Evolutionary conservation across 2,113 vertebrate species (phyloP), one percentile per base, ranked within the genome.

Genomic region (Sminthopsis crassicaudata): DNA sequence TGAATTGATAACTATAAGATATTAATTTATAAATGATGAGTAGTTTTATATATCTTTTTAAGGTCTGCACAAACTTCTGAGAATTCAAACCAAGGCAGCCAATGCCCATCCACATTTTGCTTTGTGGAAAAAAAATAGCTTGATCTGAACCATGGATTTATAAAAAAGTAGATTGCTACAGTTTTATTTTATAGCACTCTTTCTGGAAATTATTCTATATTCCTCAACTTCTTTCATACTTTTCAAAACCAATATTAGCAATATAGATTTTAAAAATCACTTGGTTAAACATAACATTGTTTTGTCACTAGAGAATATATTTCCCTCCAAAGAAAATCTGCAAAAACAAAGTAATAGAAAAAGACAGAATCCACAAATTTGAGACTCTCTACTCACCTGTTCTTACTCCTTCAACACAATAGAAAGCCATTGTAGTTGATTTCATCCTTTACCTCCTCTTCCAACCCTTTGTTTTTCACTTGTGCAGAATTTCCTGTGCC

Each of bases 221-320:
- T 3, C 22, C 54, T n/a, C 24, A 92, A 42, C 3, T 91, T 91
- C 67, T 46, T 91, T 26, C 93, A 26, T 92, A 90, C 95, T 96
- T 95, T 89, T 9, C 55, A 94, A 16, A 96, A 91, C 93, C 46
- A 91, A 19, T 92, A 94, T 36, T 30, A 84, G 30, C 36, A 90
- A 54, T 1, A 55, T 46, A 25, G 9, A 27, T 2, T 53, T 51
- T 51, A 51, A 51, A 51, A 51, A 46, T 89, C 55, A 46, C 30
- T 91, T 36, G 2, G 14, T 46, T 36, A 90, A 88, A 57, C 90
- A 46, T 51, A 0, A 27, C 52, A 67, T 91, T 90, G 94, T n/a
- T 50, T 48, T 1, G 16, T 55, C 42, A 93, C 89, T n/a, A 54
- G 46, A 6, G 46, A 54, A 91, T 96, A 19, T 91, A 10, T 50